Base-by-base conservation (phyloP, 2,113 vertebrate species). In the Dolichotis patagonum region DNA sequence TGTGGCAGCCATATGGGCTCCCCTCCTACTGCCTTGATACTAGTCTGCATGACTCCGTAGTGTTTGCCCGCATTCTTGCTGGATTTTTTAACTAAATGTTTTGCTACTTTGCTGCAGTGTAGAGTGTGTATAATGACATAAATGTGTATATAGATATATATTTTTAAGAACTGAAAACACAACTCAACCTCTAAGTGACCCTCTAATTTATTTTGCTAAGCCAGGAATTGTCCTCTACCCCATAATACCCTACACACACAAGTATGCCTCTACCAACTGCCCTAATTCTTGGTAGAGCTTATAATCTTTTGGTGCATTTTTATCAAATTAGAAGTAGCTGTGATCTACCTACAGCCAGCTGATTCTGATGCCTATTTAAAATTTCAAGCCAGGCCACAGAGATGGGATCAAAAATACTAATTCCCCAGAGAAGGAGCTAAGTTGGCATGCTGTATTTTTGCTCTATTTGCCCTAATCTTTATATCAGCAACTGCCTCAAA, bases 261-360 rank as follows among this genome's bases (percentile, higher is more conserved):
- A 5, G 54, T 20, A 88, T 17, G 28, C 83, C 88, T 97, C 96
- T 90, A 95, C 92, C 90, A 95, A 97, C 80, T 96, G 71, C 94
- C 95, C 96, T 95, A 94, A 73, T 95, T 97, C 97, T 97, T 96
- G 71, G 95, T 96, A 83, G 97, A 97, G 81, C 86, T 97, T 94
- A 85, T 95, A 96, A 97, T 95, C 92, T 95, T 96, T 95, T 97
- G 97, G 97, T 97, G 97, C 97, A 97, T 97, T 97, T 96, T 96
- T 90, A 95, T 82, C 3, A 1, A 96, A 86, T 95, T 94, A 89
- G 62, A 96, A 92, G 83, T 87, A 43, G 46, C 96, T 96, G 92
- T 83, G 49, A 60, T 80, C 43, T 93, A 91, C 65, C 12, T 80
- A 90, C 62, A 94, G 63, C 73, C 92, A 95, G 95, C 88, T 94